Evolutionary conservation across 2,888 invertebrate species (phyloP).

Genomic region (Philonicus albiceps): DNA sequence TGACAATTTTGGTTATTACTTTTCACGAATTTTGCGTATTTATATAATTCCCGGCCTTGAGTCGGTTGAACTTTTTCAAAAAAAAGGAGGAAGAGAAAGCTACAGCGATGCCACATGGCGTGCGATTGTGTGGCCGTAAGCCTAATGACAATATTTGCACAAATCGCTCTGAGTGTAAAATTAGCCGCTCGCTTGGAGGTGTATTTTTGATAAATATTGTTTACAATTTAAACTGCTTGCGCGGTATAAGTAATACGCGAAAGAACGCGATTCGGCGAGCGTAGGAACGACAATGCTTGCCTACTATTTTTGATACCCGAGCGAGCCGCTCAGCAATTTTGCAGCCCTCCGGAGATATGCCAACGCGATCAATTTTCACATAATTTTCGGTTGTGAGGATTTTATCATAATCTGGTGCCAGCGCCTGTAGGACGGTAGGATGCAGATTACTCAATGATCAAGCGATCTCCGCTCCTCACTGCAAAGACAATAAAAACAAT

Average conservation of each 20-base stretch:
- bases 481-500: not conserved
- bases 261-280: not conserved
- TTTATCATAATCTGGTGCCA: not conserved
- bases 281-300: not conserved
- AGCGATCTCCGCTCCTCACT: not conserved
- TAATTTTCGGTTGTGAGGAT: not conserved
- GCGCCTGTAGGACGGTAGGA: not conserved
- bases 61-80: not conserved
- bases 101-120: not conserved
- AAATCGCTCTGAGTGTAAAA: not conserved
- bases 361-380: not conserved
- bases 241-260: not conserved
- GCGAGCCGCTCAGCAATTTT: not conserved
- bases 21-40: conserved; percentile 1
- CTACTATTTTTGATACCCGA: not conserved
- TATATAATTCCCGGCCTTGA: conserved; percentile 28
- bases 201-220: conserved; percentile 37
- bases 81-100: not conserved
- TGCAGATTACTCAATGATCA: not conserved
- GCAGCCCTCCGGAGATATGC: not conserved
- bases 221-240: conserved; percentile 30
- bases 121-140: conserved; percentile 15
- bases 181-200: conserved; percentile 18
- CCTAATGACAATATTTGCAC: conserved; percentile 23
- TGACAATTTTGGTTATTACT: not conserved